phyloP scores from a whole-genome alignment of 2,113 vertebrate species.

The Tychaedon coryphoeus region DNA sequence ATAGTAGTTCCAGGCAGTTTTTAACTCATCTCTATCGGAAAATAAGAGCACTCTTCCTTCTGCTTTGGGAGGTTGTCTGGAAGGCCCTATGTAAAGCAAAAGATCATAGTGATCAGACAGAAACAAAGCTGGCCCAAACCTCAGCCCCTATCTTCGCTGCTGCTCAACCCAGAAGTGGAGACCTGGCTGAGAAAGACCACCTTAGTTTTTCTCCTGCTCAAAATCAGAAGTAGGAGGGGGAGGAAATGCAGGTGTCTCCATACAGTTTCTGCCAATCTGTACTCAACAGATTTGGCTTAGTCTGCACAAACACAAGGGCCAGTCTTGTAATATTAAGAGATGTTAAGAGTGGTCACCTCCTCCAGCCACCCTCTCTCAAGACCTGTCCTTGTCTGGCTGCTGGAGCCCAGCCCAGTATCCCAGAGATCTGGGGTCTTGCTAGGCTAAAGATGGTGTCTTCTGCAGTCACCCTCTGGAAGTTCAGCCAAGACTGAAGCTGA shows the following conservation, averaged over 20 bases:
- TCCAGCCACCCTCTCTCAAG: neutral
- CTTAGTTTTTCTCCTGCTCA: neutral
- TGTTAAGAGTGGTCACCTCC: neutral
- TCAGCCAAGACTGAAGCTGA: neutral
- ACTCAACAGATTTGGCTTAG: neutral
- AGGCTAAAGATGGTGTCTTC: neutral
- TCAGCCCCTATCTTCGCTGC: neutral
- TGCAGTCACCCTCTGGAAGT: neutral
- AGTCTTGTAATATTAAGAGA: neutral
- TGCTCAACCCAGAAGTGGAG: neutral
- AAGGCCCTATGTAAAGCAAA: neutral
- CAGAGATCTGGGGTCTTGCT: neutral
- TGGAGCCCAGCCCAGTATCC: neutral
- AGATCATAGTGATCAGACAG: neutral
- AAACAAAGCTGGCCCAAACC: neutral
- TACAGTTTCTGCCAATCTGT: neutral
- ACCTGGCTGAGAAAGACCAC: neutral
- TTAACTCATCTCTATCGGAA: neutral
- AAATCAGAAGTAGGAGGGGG: neutral
- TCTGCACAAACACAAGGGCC: neutral
- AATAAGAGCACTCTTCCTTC: neutral
- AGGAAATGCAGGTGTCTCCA: neutral
- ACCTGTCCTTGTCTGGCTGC: neutral
- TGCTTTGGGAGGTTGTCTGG: neutral
- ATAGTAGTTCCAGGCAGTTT: neutral